Evolutionary conservation across 2,888 invertebrate genomes (phyloP).

Genomic region (Pharmacophagus antenor): DNA sequence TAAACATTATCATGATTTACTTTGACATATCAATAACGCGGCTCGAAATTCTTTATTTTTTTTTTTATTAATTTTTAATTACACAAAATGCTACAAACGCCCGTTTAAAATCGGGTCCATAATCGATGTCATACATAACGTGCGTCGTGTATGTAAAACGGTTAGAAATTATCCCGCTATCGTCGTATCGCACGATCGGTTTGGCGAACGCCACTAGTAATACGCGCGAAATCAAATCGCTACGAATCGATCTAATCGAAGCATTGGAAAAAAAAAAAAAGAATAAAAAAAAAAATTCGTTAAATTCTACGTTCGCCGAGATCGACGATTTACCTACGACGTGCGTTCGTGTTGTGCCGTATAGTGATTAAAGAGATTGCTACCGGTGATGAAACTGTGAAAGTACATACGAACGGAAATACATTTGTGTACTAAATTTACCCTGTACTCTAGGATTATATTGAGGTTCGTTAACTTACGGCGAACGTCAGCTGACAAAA

Average conservation of each 20-base stretch:
- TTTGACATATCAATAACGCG: slow-evolving; percentile 81
- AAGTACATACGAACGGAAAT: slow-evolving; percentile 70
- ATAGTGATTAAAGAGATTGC: slow-evolving; percentile 71
- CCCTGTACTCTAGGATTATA: slow-evolving; percentile 80
- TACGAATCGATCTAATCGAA: slow-evolving; percentile 60
- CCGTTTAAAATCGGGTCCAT: slow-evolving; percentile 71
- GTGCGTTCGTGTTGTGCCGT: slow-evolving; percentile 68
- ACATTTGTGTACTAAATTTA: slow-evolving; percentile 74
- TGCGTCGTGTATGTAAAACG: slow-evolving; percentile 46
- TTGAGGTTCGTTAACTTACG: slow-evolving; percentile 62
- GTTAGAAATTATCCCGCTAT: slow-evolving; percentile 48
- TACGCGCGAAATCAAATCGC: slow-evolving; percentile 38
- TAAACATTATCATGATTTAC: slow-evolving; percentile 77
- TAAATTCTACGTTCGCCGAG: slow-evolving; percentile 68
- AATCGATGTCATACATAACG: slow-evolving; percentile 55
- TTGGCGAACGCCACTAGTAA: slow-evolving; percentile 43
- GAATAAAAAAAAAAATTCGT: no score
- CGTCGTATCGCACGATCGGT: slow-evolving; percentile 45
- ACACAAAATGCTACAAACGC: slow-evolving; percentile 70
- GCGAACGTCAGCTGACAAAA: slow-evolving; percentile 42
- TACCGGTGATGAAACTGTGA: slow-evolving; percentile 73
- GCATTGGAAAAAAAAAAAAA: no score
- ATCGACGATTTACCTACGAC: slow-evolving; percentile 71
- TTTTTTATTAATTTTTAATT: no score
- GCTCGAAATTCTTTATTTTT: slow-evolving; percentile 77